phyloP scores from a whole-genome alignment of 2,797 vertebrate genomes.

The Melanotaenia pygmaea region DNA sequence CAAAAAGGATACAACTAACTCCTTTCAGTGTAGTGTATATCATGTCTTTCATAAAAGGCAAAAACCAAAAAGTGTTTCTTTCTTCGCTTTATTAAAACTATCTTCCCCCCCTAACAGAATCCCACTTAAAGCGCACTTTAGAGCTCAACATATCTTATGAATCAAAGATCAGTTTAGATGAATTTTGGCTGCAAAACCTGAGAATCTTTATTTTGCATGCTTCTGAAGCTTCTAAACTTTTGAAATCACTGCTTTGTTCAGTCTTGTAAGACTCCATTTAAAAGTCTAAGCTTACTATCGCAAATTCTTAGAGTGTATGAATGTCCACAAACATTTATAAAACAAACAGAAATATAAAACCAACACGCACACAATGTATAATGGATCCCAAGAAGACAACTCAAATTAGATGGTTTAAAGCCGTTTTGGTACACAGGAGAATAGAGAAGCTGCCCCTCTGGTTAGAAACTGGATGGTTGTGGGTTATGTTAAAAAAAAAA shows the following conservation, averaged over 20 bases:
- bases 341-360: slow-evolving; percentile 16
- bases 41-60: no score
- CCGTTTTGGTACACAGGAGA: slow-evolving; percentile 15
- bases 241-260: not conserved
- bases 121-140: no score
- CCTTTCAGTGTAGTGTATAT: no score
- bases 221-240: not conserved
- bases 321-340: slow-evolving; percentile 2
- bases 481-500: slow-evolving; percentile 34
- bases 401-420: slow-evolving; percentile 30
- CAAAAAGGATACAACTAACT: no score
- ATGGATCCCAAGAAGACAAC: slow-evolving; percentile 15
- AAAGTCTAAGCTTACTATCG: not conserved
- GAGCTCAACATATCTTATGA: no score
- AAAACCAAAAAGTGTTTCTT: no score
- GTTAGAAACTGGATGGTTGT: slow-evolving; percentile 12
- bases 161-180: no score
- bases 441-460: slow-evolving; percentile 11
- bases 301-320: not conserved
- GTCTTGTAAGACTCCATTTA: not conserved
- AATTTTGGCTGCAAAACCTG: not conserved
- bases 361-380: not conserved
- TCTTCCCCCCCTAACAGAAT: not conserved
- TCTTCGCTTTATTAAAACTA: not conserved
- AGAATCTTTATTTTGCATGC: no score